Conservation (phyloP, 2,888 invertebrate species). For the Eugnorisma glareosa region DNA sequence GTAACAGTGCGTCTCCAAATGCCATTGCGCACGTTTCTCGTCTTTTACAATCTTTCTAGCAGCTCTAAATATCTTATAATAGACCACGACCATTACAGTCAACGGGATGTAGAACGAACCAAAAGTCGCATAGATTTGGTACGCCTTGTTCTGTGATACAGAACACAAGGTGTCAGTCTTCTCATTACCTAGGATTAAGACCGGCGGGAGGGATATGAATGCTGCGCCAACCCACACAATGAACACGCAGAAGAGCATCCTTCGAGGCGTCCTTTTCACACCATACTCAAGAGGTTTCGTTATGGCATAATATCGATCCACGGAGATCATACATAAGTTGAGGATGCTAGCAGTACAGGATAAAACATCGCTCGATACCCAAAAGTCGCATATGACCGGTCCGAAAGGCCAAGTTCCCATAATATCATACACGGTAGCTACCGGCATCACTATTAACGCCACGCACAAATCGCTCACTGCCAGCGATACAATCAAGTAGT, state of each 20-base stretch:
- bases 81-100: slow-evolving; percentile 98
- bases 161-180: slow-evolving; percentile 94
- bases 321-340: slow-evolving; percentile 99
- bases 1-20: slow-evolving; percentile 95
- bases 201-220: slow-evolving; percentile 97
- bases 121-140: slow-evolving; percentile 99
- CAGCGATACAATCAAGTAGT: slow-evolving; percentile 97
- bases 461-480: slow-evolving; percentile 99
- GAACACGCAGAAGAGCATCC: slow-evolving; percentile 97
- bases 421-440: slow-evolving; percentile 98
- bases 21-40: slow-evolving; percentile 96
- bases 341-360: slow-evolving; percentile 99
- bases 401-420: slow-evolving; percentile 98
- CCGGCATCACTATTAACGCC: slow-evolving; percentile 98
- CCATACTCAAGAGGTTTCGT: slow-evolving; percentile 98
- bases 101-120: slow-evolving; percentile 99
- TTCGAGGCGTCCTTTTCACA: slow-evolving; percentile 97
- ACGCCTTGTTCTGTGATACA: slow-evolving; percentile 98
- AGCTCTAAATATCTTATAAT: slow-evolving; percentile 98
- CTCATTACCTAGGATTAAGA: slow-evolving; percentile 96
- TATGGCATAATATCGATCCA: slow-evolving; percentile 98
- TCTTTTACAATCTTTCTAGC: slow-evolving; percentile 98
- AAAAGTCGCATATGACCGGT: slow-evolving; percentile 97
- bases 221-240: slow-evolving; percentile 98
- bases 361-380: slow-evolving; percentile 99